phyloP scores from a whole-genome alignment of 2,888 invertebrate genomes.

The Aleiodes alternator region DNA sequence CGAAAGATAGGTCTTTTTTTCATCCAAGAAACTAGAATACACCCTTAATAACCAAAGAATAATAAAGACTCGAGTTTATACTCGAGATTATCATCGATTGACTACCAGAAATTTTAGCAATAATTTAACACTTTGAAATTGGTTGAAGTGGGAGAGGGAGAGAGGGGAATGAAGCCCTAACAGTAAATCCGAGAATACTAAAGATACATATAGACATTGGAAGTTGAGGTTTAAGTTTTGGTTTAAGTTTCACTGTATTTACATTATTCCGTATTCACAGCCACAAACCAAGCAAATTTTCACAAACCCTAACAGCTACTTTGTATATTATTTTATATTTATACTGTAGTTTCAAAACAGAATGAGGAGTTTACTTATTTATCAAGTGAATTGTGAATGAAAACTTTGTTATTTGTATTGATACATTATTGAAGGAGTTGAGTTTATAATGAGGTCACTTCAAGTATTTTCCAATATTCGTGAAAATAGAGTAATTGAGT shows the following conservation, averaged over 20 bases:
- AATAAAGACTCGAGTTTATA: too few species aligned
- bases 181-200: slow-evolving; percentile 48
- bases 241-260: slow-evolving; percentile 55
- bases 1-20: too few species aligned
- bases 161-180: slow-evolving; percentile 35
- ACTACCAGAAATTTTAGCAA: too few species aligned
- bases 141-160: background rate
- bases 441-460: slow-evolving; percentile 21
- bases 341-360: background rate
- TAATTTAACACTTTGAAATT: slow-evolving; percentile 4
- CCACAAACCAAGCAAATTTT: slow-evolving; percentile 27
- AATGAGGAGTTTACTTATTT: slow-evolving; percentile 42
- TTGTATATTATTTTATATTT: slow-evolving; percentile 39
- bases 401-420: background rate
- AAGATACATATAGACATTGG: slow-evolving; percentile 44
- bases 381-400: background rate
- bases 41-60: too few species aligned
- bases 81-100: too few species aligned
- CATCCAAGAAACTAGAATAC: too few species aligned
- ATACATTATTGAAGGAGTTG: background rate
- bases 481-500: slow-evolving; percentile 1
- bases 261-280: slow-evolving; percentile 56
- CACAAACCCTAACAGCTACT: slow-evolving; percentile 13
- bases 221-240: slow-evolving; percentile 46
- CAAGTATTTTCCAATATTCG: slow-evolving; percentile 16